These are phyloP conservation scores for Thereuonema tuberculata DNA, from an alignment of 1,140 invertebrate genomes.

Conservation along the genomic window DNA sequence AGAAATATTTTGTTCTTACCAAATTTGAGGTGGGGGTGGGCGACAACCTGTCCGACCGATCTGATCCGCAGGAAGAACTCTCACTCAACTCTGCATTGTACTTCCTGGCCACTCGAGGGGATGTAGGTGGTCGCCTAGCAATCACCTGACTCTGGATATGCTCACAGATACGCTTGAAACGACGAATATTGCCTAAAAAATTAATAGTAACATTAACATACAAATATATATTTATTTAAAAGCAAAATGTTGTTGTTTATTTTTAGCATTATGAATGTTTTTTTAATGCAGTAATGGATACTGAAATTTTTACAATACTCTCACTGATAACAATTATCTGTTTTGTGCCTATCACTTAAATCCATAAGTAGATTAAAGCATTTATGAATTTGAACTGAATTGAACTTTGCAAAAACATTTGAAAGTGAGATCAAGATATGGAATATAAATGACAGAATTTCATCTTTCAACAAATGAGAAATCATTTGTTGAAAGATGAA, in stretches of 20 bases:
- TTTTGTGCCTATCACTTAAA: too few species aligned
- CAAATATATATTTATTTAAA: constrained; percentile 5
- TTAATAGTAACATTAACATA: constrained; percentile 13
- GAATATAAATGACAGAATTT: too few species aligned
- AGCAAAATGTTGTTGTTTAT: not conserved
- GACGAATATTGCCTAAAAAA: constrained; percentile 70
- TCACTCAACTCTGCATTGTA: constrained; percentile 50
- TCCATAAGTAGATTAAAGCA: too few species aligned
- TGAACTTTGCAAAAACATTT: too few species aligned
- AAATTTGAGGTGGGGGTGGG: constrained; percentile 23
- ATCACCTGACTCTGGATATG: constrained; percentile 85
- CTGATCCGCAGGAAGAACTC: constrained; percentile 65
- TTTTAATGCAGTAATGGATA: too few species aligned
- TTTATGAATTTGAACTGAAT: too few species aligned
- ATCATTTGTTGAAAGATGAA: too few species aligned
- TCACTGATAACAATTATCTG: too few species aligned
- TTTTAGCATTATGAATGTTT: too few species aligned
- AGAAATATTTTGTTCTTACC: constrained; percentile 6
- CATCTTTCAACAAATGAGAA: too few species aligned
- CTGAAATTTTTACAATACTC: too few species aligned
- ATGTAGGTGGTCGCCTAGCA: constrained; percentile 46
- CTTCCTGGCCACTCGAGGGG: constrained; percentile 48
- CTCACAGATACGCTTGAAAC: constrained; percentile 90
- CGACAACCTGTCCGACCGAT: constrained; percentile 57
- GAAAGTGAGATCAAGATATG: too few species aligned